Conservation (phyloP, 2,888 invertebrate genomes). For the Rhagonycha fulva region DNA sequence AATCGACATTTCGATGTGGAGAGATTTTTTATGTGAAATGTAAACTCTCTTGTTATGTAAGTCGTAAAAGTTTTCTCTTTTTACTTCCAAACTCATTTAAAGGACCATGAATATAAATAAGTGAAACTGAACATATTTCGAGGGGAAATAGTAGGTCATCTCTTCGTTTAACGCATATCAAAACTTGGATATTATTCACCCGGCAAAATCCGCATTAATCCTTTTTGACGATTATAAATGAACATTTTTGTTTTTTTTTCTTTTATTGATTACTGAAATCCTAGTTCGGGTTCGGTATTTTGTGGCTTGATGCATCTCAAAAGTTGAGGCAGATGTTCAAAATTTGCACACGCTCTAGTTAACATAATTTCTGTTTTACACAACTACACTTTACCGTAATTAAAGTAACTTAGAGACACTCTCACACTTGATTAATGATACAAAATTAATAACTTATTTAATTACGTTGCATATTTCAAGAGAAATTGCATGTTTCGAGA, state of each 20-base stretch:
- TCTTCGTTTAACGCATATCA: conserved; percentile 1
- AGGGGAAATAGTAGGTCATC: conserved; percentile 15
- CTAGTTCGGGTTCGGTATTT: neutral
- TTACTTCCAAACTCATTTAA: conserved; percentile 14
- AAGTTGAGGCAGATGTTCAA: neutral
- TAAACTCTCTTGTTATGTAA: neutral
- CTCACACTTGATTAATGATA: neutral
- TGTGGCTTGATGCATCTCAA: neutral
- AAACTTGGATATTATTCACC: neutral
- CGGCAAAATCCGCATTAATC: neutral
- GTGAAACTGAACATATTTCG: conserved; percentile 19
- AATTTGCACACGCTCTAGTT: conserved; percentile 2
- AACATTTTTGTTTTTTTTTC: neutral
- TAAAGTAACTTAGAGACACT: neutral
- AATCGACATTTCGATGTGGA: neutral
- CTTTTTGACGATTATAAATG: neutral
- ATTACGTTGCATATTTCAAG: neutral
- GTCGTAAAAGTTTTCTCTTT: conserved; percentile 5
- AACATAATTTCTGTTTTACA: neutral
- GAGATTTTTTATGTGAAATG: neutral
- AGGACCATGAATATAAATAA: conserved; percentile 24
- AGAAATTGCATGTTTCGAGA: neutral
- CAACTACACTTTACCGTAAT: neutral
- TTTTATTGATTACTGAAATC: neutral
- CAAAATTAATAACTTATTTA: neutral